phyloP scores from a whole-genome alignment of 2,888 invertebrate genomes.

The Drosophila imparisetae region DNA sequence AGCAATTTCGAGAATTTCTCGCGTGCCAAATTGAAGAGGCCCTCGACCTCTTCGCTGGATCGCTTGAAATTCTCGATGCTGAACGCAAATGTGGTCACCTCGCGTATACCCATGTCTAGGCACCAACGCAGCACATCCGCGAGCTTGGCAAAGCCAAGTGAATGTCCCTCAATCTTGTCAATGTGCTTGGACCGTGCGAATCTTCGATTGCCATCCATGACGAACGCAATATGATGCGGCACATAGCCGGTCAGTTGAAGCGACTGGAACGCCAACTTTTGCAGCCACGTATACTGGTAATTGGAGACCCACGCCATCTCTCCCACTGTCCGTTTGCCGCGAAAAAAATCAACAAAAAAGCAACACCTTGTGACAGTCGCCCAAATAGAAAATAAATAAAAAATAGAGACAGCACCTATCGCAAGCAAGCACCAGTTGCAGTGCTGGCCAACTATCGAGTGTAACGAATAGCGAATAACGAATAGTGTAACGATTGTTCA shows the following conservation, averaged over 20 bases:
- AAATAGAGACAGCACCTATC: constrained; percentile 21
- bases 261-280: constrained; percentile 88
- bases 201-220: constrained; percentile 99
- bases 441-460: constrained; percentile 19
- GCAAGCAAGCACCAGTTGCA: constrained; percentile 26
- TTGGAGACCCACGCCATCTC: constrained; percentile 92
- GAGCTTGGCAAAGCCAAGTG: constrained; percentile 92
- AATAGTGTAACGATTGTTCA: neutral
- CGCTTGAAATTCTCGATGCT: constrained; percentile 99
- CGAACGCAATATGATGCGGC: constrained; percentile 97
- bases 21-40: constrained; percentile 93
- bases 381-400: constrained; percentile 27
- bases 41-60: constrained; percentile 94
- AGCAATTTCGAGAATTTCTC: constrained; percentile 93
- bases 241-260: constrained; percentile 92
- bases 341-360: neutral
- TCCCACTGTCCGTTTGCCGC: neutral
- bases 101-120: constrained; percentile 93
- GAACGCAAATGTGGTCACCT: constrained; percentile 99
- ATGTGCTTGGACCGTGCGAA: constrained; percentile 93
- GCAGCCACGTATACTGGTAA: constrained; percentile 90
- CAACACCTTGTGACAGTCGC: constrained; percentile 38
- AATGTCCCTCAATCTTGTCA: constrained; percentile 91
- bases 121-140: constrained; percentile 93
- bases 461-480: neutral